phyloP scores from a whole-genome alignment of 2,113 vertebrate genomes.

The Bothrops jararaca region DNA sequence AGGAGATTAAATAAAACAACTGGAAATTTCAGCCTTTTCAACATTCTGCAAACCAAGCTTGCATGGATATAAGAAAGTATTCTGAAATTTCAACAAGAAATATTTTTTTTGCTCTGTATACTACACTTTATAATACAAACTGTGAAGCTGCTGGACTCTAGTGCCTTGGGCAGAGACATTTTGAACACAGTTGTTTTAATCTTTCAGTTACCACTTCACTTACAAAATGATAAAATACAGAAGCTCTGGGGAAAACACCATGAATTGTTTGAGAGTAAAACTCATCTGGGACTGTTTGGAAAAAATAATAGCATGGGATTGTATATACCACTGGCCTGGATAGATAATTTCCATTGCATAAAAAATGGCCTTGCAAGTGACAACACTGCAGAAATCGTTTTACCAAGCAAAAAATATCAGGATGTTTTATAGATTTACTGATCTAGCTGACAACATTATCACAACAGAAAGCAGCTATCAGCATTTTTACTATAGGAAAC shows the following conservation, averaged over 20 bases:
- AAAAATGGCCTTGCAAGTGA: slow-evolving; percentile 62
- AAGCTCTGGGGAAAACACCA: slow-evolving; percentile 51
- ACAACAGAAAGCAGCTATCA: slow-evolving; percentile 72
- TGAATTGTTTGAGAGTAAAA: slow-evolving; percentile 65
- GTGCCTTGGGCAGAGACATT: slow-evolving; percentile 61
- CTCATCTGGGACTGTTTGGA: slow-evolving; percentile 61
- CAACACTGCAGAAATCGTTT: slow-evolving; percentile 69
- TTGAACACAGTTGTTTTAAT: slow-evolving; percentile 73
- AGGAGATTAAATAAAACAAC: slow-evolving; percentile 53
- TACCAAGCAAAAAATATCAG: slow-evolving; percentile 63
- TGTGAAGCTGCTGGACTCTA: slow-evolving; percentile 35
- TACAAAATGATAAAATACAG: slow-evolving; percentile 73
- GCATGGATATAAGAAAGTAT: slow-evolving; percentile 45
- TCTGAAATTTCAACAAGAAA: slow-evolving; percentile 52
- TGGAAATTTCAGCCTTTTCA: slow-evolving; percentile 60
- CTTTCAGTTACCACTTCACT: slow-evolving; percentile 66
- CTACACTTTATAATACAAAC: slow-evolving; percentile 30
- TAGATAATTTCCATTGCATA: slow-evolving; percentile 59
- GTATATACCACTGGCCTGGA: slow-evolving; percentile 44
- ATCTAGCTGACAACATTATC: slow-evolving; percentile 73
- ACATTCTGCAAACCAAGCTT: slow-evolving; percentile 9
- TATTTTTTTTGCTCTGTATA: not conserved
- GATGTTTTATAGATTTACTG: slow-evolving; percentile 77
- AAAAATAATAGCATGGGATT: slow-evolving; percentile 34
- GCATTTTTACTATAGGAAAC: slow-evolving; percentile 66